A percentile compares a stretch with the other conserved stretches of the same genome.
Evolutionary conservation across 2,888 invertebrate genomes (phyloP).

Genomic region (Mechanitis messenoides): DNA sequence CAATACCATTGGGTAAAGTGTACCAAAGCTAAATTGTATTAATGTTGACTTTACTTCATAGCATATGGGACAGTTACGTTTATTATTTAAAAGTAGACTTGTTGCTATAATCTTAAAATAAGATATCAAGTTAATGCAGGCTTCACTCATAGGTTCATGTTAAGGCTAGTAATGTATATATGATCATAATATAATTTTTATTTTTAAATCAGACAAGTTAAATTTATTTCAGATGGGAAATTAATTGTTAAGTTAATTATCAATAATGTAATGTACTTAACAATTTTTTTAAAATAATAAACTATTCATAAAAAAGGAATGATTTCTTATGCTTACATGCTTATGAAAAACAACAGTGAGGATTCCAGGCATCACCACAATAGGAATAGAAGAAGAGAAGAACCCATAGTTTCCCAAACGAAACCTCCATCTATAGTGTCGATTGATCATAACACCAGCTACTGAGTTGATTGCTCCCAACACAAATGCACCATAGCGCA

Average conservation of each 20-base stretch:
- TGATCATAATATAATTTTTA: too few species aligned
- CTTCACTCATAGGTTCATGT: neutral
- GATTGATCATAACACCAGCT: conserved; percentile 78
- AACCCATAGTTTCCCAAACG: conserved; percentile 77
- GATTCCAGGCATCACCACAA: conserved; percentile 77
- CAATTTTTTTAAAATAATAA: too few species aligned
- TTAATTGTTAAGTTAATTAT: too few species aligned
- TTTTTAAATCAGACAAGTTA: too few species aligned
- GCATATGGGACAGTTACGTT: conserved; percentile 79
- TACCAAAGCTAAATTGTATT: conserved; percentile 72
- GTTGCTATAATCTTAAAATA: conserved; percentile 72
- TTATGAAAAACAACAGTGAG: conserved; percentile 75
- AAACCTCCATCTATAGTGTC: conserved; percentile 78
- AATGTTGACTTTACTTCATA: conserved; percentile 76
- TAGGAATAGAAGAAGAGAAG: conserved; percentile 77
- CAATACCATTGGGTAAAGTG: conserved; percentile 78
- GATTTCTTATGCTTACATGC: conserved; percentile 57
- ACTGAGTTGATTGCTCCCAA: conserved; percentile 71
- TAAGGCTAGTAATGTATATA: too few species aligned
- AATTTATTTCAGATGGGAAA: too few species aligned
- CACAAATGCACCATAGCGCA: conserved; percentile 67
- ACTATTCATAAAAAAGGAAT: conserved; percentile 11
- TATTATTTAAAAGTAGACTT: conserved; percentile 74
- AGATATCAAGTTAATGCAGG: conserved; percentile 2
- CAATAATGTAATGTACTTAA: too few species aligned